These are phyloP conservation scores for Neopipo cinnamomea DNA, from an alignment of 2,113 vertebrate genomes.

Conservation along the genomic window DNA sequence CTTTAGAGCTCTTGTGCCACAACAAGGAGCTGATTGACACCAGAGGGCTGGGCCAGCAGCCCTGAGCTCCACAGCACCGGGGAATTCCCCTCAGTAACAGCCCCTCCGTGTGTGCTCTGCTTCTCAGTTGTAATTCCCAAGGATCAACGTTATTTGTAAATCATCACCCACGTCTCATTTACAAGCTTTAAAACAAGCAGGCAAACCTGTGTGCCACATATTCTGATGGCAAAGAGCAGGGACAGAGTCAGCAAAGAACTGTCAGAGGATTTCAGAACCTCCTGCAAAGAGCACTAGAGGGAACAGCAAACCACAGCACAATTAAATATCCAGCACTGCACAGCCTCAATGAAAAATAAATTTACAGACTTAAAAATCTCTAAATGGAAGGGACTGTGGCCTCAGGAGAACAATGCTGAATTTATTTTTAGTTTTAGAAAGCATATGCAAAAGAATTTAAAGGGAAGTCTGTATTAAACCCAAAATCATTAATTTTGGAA, in stretches of 20 bases:
- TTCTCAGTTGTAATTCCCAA: not conserved
- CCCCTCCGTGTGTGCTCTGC: not conserved
- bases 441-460: not conserved
- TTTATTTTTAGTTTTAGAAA: not conserved
- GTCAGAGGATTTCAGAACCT: not conserved
- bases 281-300: not conserved
- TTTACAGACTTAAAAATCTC: not conserved
- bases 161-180: rapidly evolving
- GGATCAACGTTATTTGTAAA: not conserved
- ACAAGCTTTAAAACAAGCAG: not conserved
- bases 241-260: not conserved
- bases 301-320: not conserved
- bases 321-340: not conserved
- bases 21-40: not conserved
- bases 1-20: not conserved
- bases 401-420: not conserved
- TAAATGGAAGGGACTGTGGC: not conserved
- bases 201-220: not conserved
- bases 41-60: not conserved
- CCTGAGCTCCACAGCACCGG: not conserved
- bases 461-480: not conserved
- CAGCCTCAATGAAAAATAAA: not conserved
- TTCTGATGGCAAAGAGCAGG: not conserved
- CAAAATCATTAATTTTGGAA: not conserved
- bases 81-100: not conserved